Percentiles rank a stretch among this genome's conserved stretches.
These are phyloP conservation scores for Apogon talboti DNA, from an alignment of 2,797 vertebrate species.

Conservation along the genomic window DNA sequence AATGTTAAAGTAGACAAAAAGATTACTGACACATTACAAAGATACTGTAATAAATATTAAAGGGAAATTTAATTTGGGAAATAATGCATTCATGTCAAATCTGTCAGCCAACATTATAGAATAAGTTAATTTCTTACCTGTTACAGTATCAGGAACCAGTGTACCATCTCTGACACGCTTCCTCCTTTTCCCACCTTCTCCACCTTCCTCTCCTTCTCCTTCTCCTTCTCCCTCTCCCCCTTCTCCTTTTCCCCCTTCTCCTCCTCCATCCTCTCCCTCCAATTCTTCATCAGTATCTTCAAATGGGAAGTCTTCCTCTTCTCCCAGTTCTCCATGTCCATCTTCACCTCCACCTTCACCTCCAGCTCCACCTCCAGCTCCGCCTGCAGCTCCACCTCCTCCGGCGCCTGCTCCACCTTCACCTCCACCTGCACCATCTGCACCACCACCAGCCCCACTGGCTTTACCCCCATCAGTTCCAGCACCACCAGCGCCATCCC, in stretches of 20 bases:
- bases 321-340: conserved; percentile 14
- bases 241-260: conserved; percentile 1
- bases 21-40: conserved; percentile 5
- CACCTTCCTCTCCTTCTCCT: conserved; percentile 18
- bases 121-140: conserved; percentile 70
- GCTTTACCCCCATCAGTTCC: not conserved
- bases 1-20: conserved; percentile 9
- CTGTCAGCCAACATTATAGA: not conserved
- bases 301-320: conserved; percentile 41
- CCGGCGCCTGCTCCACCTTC: not conserved
- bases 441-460: not conserved
- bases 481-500: not conserved
- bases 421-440: not conserved
- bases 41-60: too few relatives aligned
- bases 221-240: conserved; percentile 2
- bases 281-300: conserved; percentile 46
- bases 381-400: not conserved
- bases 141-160: conserved; percentile 68
- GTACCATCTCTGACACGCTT: conserved; percentile 62
- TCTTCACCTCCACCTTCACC: not conserved
- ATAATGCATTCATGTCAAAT: not conserved
- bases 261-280: conserved; percentile 9
- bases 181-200: conserved; percentile 40
- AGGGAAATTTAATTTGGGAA: too few relatives aligned
- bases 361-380: not conserved